Conservation (phyloP, 2,113 vertebrate species). For the Ceyx margarethae region DNA sequence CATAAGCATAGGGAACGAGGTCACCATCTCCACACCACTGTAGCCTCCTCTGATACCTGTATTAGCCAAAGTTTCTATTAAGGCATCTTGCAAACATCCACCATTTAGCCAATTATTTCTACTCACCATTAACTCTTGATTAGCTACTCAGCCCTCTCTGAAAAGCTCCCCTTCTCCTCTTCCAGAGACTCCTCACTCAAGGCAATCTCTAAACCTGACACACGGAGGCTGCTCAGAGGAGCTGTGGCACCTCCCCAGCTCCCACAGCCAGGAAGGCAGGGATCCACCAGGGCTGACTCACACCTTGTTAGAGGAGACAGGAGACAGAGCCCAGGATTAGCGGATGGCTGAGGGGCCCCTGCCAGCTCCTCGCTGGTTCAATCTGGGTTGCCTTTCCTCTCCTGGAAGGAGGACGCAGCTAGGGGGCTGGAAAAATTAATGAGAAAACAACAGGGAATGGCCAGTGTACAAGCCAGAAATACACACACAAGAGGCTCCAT, state of each 20-base stretch:
- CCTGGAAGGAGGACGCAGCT: not conserved
- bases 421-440: constrained; percentile 37
- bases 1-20: not conserved
- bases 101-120: not conserved
- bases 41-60: not conserved
- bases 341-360: not conserved
- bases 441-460: constrained; percentile 47
- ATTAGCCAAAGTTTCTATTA: not conserved
- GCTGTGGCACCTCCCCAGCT: not conserved
- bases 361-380: not conserved
- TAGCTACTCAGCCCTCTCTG: not conserved
- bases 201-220: not conserved
- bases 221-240: not conserved
- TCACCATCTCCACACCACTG: not conserved
- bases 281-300: constrained; percentile 34
- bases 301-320: not conserved
- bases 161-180: accelerated
- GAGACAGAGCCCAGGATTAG: not conserved
- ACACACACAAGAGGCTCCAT: not conserved
- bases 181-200: not conserved
- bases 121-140: constrained; percentile 22
- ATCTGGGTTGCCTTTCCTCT: not conserved
- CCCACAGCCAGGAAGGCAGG: not conserved
- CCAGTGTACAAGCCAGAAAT: not conserved
- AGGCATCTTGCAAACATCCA: not conserved